Evolutionary conservation across 1,140 invertebrate genomes (phyloP).

Genomic region (Leptoteleia sp.): DNA sequence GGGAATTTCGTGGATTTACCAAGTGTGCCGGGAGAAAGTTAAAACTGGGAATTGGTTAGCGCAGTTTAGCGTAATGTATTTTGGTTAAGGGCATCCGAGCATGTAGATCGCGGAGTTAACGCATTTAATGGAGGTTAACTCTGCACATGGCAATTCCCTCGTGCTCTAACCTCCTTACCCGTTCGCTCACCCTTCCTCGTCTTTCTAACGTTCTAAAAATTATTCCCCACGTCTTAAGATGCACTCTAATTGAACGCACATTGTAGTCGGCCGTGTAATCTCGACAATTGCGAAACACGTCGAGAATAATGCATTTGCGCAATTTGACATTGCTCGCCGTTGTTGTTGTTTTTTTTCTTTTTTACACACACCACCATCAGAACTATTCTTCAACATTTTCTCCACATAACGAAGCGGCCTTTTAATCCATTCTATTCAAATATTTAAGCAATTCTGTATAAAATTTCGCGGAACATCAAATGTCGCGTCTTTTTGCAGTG

Average conservation of each 20-base stretch:
- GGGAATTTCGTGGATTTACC: constrained; percentile 37
- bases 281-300: constrained; percentile 40
- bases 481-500: no score
- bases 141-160: constrained; percentile 64
- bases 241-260: constrained; percentile 55
- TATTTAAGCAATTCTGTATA: no score
- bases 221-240: constrained; percentile 57
- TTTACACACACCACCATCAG: no score
- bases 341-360: constrained; percentile 39
- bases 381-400: no score
- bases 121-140: constrained; percentile 73
- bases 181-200: constrained; percentile 64
- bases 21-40: constrained; percentile 19
- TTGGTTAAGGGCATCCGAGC: constrained; percentile 66
- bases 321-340: constrained; percentile 50
- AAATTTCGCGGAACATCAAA: no score
- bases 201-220: constrained; percentile 64
- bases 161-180: constrained; percentile 67
- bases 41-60: constrained; percentile 55
- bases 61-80: constrained; percentile 68
- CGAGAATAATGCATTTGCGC: constrained; percentile 47
- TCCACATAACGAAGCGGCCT: no score
- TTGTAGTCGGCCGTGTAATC: constrained; percentile 44
- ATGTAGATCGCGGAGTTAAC: constrained; percentile 68
- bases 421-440: no score